Percentiles rank a stretch among this genome's conserved stretches.
phyloP scores from a whole-genome alignment of 2,113 vertebrate genomes.

The Rhinogobius similis region DNA sequence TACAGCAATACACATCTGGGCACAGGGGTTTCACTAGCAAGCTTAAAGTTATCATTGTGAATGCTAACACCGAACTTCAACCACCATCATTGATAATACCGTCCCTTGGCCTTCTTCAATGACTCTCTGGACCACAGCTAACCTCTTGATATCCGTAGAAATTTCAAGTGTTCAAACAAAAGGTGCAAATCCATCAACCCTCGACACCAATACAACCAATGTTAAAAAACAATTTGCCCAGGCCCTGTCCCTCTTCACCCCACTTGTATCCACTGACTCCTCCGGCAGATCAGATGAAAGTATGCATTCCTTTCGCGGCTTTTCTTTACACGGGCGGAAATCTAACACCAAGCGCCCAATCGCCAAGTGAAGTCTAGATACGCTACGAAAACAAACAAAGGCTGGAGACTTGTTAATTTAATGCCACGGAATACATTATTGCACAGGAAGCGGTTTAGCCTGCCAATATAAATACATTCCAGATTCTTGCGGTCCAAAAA shows the following conservation, averaged over 20 bases:
- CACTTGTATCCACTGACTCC: slow-evolving; percentile 7
- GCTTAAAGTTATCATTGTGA: too few relatives aligned
- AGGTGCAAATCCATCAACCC: not conserved
- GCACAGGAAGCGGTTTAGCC: slow-evolving; percentile 48
- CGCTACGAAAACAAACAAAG: slow-evolving; percentile 75
- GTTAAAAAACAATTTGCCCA: not conserved
- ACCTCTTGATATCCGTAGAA: not conserved
- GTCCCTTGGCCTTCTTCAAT: not conserved
- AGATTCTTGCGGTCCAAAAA: slow-evolving; percentile 42
- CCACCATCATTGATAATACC: not conserved
- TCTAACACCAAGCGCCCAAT: slow-evolving; percentile 68
- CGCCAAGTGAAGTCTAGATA: slow-evolving; percentile 68
- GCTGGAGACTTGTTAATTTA: slow-evolving; percentile 65
- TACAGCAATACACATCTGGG: too few relatives aligned
- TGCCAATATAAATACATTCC: slow-evolving; percentile 69
- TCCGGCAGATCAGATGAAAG: slow-evolving; percentile 17
- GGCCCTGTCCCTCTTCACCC: not conserved
- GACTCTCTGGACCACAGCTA: not conserved
- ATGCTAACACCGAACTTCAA: too few relatives aligned
- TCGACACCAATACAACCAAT: not conserved
- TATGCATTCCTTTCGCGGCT: slow-evolving; percentile 55
- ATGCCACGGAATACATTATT: slow-evolving; percentile 62
- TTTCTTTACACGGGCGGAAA: slow-evolving; percentile 71
- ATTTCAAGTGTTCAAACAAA: not conserved
- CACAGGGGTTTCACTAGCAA: too few relatives aligned